phyloP scores from a whole-genome alignment of 1,140 invertebrate species.

The Varroa destructor region DNA sequence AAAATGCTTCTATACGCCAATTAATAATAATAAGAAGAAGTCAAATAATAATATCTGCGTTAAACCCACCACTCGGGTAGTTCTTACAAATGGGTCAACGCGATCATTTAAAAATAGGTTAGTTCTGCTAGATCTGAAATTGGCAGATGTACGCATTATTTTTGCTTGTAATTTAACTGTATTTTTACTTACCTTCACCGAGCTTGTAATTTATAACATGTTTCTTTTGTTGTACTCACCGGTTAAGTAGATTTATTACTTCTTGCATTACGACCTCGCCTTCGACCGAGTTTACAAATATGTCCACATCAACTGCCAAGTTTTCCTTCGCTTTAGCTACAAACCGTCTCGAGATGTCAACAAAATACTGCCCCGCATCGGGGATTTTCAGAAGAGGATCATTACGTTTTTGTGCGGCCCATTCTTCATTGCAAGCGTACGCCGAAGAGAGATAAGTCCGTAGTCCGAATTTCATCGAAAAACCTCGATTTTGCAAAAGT shows the following conservation, averaged over 20 bases:
- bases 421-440: constrained; percentile 4
- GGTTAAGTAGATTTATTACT: not conserved
- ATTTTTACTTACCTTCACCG: no score
- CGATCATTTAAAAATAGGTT: no score
- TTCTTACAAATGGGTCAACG: no score
- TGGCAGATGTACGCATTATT: no score
- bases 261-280: not conserved
- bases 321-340: not conserved
- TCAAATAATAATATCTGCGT: no score
- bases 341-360: not conserved
- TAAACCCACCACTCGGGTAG: no score
- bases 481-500: not conserved
- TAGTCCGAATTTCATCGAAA: not conserved
- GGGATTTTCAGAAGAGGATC: constrained; percentile 8
- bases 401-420: not conserved
- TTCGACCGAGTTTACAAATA: not conserved
- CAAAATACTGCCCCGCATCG: not conserved
- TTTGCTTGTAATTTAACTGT: no score
- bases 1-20: no score
- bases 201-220: no score
- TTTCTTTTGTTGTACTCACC: not conserved
- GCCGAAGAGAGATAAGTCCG: not conserved
- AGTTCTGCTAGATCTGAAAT: no score
- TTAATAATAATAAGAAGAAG: no score
- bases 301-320: not conserved